Evolutionary conservation across 2,113 vertebrate genomes (phyloP).

Genomic region (Panthera uncia): DNA sequence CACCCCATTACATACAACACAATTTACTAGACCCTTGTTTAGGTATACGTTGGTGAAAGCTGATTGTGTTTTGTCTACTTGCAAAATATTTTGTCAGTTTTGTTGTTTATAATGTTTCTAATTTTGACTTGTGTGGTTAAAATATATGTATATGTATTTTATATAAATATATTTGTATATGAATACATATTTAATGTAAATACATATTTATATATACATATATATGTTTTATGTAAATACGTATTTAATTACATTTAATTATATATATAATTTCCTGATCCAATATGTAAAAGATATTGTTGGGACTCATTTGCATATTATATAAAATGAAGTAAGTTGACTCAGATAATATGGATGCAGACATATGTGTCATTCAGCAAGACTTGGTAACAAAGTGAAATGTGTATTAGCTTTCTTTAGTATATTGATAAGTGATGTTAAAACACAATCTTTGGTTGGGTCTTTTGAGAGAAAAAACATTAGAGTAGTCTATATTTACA

Average conservation of each 20-base stretch:
- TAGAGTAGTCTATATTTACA: neutral
- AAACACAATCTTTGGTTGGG: neutral
- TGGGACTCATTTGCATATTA: neutral
- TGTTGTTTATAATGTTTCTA: neutral
- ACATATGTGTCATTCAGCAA: neutral
- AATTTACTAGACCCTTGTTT: neutral
- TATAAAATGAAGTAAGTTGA: neutral
- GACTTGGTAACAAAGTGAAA: neutral
- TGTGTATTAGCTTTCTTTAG: neutral
- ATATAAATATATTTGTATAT: neutral
- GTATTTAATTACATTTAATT: neutral
- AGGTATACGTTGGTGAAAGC: neutral
- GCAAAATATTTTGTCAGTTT: neutral
- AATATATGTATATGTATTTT: neutral
- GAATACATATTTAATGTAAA: too few species aligned
- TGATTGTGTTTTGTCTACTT: neutral
- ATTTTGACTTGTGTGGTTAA: neutral
- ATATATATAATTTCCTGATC: neutral
- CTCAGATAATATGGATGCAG: neutral
- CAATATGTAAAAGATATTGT: neutral
- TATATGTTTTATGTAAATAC: too few species aligned
- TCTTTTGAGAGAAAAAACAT: neutral
- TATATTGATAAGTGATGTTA: neutral
- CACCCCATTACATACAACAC: neutral
- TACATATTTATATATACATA: neutral